Base-by-base conservation (phyloP, 1,140 invertebrate species). In the Cherax destructor region DNA sequence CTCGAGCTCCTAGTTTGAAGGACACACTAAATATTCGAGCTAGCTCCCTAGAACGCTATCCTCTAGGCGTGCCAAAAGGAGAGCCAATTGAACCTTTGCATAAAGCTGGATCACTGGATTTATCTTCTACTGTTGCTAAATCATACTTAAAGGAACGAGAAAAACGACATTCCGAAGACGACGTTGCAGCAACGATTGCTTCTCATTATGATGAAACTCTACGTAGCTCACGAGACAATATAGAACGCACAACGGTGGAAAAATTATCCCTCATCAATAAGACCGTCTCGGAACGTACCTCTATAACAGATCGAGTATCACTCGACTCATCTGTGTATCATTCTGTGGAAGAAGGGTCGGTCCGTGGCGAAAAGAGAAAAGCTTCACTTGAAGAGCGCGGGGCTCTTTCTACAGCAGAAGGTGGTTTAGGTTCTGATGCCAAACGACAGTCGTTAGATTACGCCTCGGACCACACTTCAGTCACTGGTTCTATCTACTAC, bases 401-500 rank as follows among this genome's bases (percentile, higher is more conserved):
- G 13, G 56, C 72, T 1, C 11, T 91, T 52, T 74, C 88, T 1
- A 83, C 86, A 18, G 83, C 65, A 13, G 91, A 93, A 50, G 92
- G 81, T 65, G 80, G 76, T 4, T 86, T 72, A 41, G 69, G 65
- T 52, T 83, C 88, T 13, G 88, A 86, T n/a, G 74, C 88, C 5
- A 92, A 92, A 59, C 74, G 92, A 47, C 88, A 77, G 61, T 86
- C 88, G 3, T 72, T 93, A 10, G 89, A 91, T 76, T 79, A 85
- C 41, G 30, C 56, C 52, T 91, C 89, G 9, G 92, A 93, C 88
- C 83, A 83, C 41, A 83, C 91, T 21, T 93, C 92, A 10, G 69
- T 92, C 41, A 88, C 88, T 5, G 92, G 92, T n/a, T 93, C 92
- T 24, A 78, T 93, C 72, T 93, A 93, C 86, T 93, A 93, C 86